Base-by-base conservation (phyloP, 2,888 invertebrate genomes). In the Zaprionus lineosus region DNA sequence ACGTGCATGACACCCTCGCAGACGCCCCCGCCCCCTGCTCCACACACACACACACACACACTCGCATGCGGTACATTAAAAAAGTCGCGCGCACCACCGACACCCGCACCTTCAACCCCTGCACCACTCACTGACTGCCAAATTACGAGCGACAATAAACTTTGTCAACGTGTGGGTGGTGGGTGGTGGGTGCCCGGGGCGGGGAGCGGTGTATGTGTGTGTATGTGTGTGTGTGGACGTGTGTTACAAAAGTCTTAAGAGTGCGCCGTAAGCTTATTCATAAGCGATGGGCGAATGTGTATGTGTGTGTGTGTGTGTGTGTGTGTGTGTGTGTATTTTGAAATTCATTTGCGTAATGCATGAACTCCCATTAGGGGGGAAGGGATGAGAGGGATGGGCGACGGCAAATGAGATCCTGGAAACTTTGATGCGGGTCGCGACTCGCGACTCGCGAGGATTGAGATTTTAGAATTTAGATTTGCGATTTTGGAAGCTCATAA, bases 311-410 rank as follows among this genome's bases (percentile, higher is more conserved):
- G n/a, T 31, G 29, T 37, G 34, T 29, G 28, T 51, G 9, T 39
- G 44, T 46, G 18, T 47, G 4, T 46, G 34, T 21, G 36, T 19
- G 41, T 41, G 26, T 43, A 21, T 15, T n/a, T 24, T 61, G 67
- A 68, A 77, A 82, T 74, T 82, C 86, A 86, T 84, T 86, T 82
- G 75, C 86, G 71, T 82, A 82, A 82, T 82, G 82, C 77, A 58
- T 40, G 39, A 56, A 59, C 59, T 60, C 44, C 53, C 41, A 7
- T 14, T 11, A 29, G 18, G 7, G 4, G 7, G 12, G 18, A 3
- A 21, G 11, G 12, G 24, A 19, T 12, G n/a, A 7, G 39, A 14
- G 14, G 14, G 8, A 15, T 15, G 15, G 12, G 9, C 9, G 1
- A 9, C n/a, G n/a, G n/a, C n/a, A n/a, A n/a, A n/a, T n/a, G n/a